These are phyloP conservation scores for Zaprionus kolodkinae DNA, from an alignment of 1,140 invertebrate genomes.

Conservation along the genomic window DNA sequence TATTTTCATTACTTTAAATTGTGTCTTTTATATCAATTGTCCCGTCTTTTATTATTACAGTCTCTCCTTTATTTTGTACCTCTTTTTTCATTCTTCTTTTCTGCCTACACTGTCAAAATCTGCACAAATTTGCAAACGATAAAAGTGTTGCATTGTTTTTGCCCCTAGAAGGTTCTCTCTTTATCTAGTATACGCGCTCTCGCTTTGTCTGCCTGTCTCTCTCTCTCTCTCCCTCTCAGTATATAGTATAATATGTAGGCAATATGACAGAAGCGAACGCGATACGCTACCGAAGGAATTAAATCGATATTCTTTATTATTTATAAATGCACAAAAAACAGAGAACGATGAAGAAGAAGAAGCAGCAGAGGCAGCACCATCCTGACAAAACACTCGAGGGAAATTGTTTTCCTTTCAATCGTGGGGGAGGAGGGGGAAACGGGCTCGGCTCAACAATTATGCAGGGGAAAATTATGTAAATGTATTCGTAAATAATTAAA, in stretches of 20 bases:
- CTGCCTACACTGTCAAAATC: background rate
- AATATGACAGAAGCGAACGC: constrained; percentile 18
- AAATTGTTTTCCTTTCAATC: constrained; percentile 1
- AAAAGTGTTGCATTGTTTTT: background rate
- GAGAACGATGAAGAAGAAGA: constrained; percentile 21
- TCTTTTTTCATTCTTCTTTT: background rate
- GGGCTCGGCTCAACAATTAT: constrained; percentile 41
- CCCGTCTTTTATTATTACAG: background rate
- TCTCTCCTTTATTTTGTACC: too few species aligned
- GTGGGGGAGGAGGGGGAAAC: background rate
- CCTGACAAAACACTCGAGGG: constrained; percentile 10
- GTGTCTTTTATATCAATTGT: background rate
- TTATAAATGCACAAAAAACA: constrained; percentile 69
- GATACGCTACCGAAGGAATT: constrained; percentile 50
- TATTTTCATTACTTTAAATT: background rate
- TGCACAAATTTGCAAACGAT: background rate
- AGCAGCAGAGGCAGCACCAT: background rate
- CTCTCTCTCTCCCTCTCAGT: background rate
- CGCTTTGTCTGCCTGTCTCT: background rate
- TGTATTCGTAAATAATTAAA: constrained; percentile 35
- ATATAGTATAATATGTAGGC: constrained; percentile 16
- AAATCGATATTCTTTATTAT: constrained; percentile 80
- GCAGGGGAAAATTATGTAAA: constrained; percentile 54
- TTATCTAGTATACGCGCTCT: background rate
- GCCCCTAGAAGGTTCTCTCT: background rate